These are phyloP conservation scores for Anadara kagoshimensis DNA, from an alignment of 1,140 invertebrate genomes.

Conservation along the genomic window DNA sequence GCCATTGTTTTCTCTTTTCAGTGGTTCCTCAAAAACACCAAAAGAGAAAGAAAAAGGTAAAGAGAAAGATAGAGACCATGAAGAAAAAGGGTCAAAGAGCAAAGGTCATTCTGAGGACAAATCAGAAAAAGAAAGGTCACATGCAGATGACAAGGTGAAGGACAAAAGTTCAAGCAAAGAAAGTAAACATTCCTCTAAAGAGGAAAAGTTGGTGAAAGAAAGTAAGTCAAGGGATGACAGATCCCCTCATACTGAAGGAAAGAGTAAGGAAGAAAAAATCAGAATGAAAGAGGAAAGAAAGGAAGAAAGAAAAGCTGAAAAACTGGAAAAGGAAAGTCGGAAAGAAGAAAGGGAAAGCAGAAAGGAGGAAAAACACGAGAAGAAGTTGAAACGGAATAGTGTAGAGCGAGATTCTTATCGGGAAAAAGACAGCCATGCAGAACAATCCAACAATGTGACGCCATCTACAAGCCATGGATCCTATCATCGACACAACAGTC, in stretches of 20 bases:
- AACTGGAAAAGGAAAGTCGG: conserved; percentile 1
- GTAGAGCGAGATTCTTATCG: conserved; percentile 27
- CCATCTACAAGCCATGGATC: conserved; percentile 20
- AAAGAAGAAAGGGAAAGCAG: conserved; percentile 39
- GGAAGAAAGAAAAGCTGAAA: conserved; percentile 15
- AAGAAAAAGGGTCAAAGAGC: background rate
- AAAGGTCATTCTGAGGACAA: conserved; percentile 31
- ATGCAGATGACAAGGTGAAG: conserved; percentile 43
- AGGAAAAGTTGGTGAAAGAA: conserved; percentile 28
- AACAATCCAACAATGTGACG: conserved; percentile 35
- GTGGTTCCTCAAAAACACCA: background rate
- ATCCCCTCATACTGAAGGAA: background rate
- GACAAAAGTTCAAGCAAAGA: conserved; percentile 47
- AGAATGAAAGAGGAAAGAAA: conserved; percentile 45
- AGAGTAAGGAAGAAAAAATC: conserved; percentile 21
- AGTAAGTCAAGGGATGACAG: conserved; percentile 23
- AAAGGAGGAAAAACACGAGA: conserved; percentile 15
- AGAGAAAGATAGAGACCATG: conserved; percentile 19
- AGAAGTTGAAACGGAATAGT: conserved; percentile 41
- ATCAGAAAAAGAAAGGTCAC: conserved; percentile 41
- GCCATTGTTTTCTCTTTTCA: too few relatives aligned
- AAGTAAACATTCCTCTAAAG: conserved; percentile 32
- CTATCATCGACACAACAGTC: conserved; percentile 56
- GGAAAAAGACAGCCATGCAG: conserved; percentile 17
- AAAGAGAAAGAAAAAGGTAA: conserved; percentile 25